phyloP scores from a whole-genome alignment of 2,797 vertebrate species.

The Pseudochromis fuscus region DNA sequence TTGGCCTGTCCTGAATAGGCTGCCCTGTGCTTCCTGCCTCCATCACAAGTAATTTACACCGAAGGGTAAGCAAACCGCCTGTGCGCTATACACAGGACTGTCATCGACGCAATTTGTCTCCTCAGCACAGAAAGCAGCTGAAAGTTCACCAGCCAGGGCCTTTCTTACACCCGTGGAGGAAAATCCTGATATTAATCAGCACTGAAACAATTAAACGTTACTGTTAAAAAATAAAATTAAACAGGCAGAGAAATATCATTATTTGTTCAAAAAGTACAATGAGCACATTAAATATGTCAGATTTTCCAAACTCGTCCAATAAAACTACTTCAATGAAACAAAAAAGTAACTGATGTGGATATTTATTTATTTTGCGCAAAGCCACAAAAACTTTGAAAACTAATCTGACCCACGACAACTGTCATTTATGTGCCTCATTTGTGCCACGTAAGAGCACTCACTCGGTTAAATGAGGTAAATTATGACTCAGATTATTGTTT shows the following conservation, averaged over 20 bases:
- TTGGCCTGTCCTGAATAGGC: background rate
- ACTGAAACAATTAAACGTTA: background rate
- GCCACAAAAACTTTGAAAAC: background rate
- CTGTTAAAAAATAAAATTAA: background rate
- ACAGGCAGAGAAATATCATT: background rate
- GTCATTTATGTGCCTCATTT: background rate
- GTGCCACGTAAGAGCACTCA: background rate
- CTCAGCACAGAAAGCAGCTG: slow-evolving; percentile 41
- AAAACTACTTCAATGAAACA: background rate
- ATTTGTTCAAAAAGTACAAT: slow-evolving; percentile 1
- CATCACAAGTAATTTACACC: slow-evolving; percentile 62
- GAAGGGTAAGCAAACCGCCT: slow-evolving; percentile 49
- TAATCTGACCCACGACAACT: background rate
- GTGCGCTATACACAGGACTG: slow-evolving; percentile 51
- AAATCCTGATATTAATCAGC: background rate
- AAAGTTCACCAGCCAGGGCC: slow-evolving; percentile 45
- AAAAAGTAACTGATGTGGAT: background rate
- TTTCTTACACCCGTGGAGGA: background rate
- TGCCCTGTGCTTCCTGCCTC: slow-evolving; percentile 22
- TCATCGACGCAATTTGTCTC: slow-evolving; percentile 69
- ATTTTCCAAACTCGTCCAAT: background rate
- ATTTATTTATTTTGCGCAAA: background rate
- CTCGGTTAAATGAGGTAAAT: slow-evolving; percentile 1
- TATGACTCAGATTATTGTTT: background rate
- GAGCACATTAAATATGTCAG: background rate